Evolutionary conservation across 2,113 vertebrate species (phyloP), one percentile per base, ranked within the genome.

Genomic region (Brachypteracias leptosomus): DNA sequence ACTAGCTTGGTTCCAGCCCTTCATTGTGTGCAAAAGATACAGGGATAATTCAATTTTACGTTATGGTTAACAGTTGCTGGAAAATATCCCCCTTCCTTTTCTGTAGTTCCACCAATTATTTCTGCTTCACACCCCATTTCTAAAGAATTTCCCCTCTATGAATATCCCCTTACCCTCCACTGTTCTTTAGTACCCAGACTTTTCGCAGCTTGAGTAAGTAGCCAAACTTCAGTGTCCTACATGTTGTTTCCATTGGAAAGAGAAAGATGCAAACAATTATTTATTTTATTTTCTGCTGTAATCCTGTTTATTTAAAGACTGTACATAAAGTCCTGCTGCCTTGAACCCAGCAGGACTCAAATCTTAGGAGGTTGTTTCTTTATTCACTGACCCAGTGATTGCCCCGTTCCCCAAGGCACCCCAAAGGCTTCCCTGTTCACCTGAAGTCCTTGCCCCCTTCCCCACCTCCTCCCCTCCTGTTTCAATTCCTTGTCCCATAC

Each of bases 81-180:
- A 33, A 85, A 87, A 77, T 74, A 14, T 24, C 5, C n/a, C 14
- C 47, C 35, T 81, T 95, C 58, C 54, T 66, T 42, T 85, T 42
- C 67, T 55, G 33, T 55, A 88, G 38, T 63, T 85, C 93, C 68
- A 89, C 52, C n/a, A 73, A 85, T 51, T 95, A 79, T 88, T 96
- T 95, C 85, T 94, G 85, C 81, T 91, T 96, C 88, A 91, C 59
- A 93, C 38, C 7, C 35, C 59, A 68, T 70, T 89, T 85, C 66
- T 88, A 58, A 95, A 85, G 77, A 93, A 75, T 76, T 58, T 91
- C n/a, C 58, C 62, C 36, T 61, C 66, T 88, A 26, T 76, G 58
- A 93, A 73, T 79, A 91, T 52, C 52, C 36, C 7, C 55, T 93
- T 89, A 79, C 71, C 22, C 7, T 66, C 21, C 0, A 4, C 67